Conservation (phyloP, 64 coral and sea anemone genomes). For the Anthopleura sola region DNA sequence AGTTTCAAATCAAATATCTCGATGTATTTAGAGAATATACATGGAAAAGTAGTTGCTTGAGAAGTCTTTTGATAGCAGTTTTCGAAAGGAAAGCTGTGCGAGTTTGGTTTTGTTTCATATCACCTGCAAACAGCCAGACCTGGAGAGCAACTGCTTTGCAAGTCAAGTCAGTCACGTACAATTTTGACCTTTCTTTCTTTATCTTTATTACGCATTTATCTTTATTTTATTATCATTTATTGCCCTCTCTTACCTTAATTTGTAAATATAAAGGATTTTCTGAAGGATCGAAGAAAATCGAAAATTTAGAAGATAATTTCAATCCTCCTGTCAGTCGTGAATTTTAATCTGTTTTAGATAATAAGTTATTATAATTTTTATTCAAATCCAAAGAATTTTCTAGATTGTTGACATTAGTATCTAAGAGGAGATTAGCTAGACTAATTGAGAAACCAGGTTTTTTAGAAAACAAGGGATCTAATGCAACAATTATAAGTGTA, state of each 20-base stretch:
- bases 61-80: not conserved
- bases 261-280: not conserved
- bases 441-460: not conserved
- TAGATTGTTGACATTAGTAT: not conserved
- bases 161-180: not conserved
- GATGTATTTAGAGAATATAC: not conserved
- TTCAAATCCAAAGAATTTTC: not conserved
- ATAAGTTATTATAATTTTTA: not conserved
- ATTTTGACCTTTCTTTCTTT: slow-evolving; percentile 1
- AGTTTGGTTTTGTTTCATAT: not conserved
- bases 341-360: not conserved
- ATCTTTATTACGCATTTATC: not conserved
- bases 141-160: not conserved
- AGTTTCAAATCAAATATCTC: not conserved
- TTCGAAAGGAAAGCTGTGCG: not conserved
- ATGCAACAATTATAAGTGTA: too few relatives aligned
- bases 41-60: not conserved
- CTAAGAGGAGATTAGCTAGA: not conserved
- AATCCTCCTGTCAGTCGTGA: not conserved
- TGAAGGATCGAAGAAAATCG: not conserved
- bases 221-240: not conserved
- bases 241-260: not conserved
- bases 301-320: not conserved
- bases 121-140: not conserved
- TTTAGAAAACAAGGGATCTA: not conserved